Base-by-base conservation (phyloP, 2,888 invertebrate genomes). In the Vesta saturnalis region DNA sequence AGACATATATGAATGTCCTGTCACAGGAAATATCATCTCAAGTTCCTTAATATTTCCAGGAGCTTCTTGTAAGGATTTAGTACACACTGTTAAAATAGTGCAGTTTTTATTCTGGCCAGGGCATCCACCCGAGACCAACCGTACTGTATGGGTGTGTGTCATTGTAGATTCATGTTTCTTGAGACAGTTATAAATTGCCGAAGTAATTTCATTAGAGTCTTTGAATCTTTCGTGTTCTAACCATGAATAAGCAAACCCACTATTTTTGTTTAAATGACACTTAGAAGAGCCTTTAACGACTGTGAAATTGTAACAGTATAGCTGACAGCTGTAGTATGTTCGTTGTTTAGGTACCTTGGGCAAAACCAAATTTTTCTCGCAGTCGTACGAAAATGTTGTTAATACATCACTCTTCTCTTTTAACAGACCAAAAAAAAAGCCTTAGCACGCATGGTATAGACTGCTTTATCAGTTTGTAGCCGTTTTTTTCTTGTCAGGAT, bases 281-380 rank as follows among this genome's bases (percentile, higher is more conserved):
- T n/a, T n/a, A n/a, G n/a, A n/a, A n/a, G n/a, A n/a, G n/a, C n/a
- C n/a, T n/a, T n/a, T n/a, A n/a, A n/a, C n/a, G n/a, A n/a, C n/a
- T 43, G 80, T 79, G 23, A 80, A 78, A 69, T 82, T 82, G 62
- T 79, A 81, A 5, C 72, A 57, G 65, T 81, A 80, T 8, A 81
- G 39, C 61, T 82, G 81, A 3, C 79, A 64, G 14, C 71, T 69
- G 72, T 78, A 82, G 56, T 82, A 82, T 0, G 77, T 72, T n/a
- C 73, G 57, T 70, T 82, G 80, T 63, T 81, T 80, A 0, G 80
- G 79, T 15, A 80, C 67, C 60, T 77, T 78, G 3, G 79, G 80
- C 18, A 81, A 60, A 8, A 69, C 64, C 22, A 76, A 65, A 70
- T 81, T 81, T 75, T 81, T 81, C 67, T 81, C 76, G 43, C 77